Conservation (phyloP, 2,797 vertebrate species). For the Stomatorhinus walkeri region DNA sequence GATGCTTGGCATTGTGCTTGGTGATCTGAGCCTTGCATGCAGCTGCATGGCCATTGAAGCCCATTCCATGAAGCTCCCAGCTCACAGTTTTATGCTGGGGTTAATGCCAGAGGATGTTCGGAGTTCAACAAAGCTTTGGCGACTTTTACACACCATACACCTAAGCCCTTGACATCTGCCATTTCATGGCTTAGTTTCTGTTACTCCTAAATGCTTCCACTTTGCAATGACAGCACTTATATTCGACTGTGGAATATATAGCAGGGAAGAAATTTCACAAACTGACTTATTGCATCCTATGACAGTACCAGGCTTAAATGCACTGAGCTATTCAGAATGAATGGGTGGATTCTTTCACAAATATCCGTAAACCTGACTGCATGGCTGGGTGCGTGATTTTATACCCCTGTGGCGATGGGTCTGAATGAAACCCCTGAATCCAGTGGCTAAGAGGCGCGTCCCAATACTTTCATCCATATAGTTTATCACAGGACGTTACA, state of each 20-base stretch:
- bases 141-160: background rate
- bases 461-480: background rate
- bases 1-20: background rate
- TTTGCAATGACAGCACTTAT: background rate
- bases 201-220: background rate
- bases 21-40: background rate
- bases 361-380: background rate
- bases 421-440: background rate
- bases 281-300: background rate
- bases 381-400: background rate
- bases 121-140: background rate
- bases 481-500: background rate
- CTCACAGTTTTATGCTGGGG: background rate
- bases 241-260: background rate
- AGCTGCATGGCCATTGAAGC: background rate
- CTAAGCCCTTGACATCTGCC: background rate
- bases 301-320: background rate
- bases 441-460: background rate
- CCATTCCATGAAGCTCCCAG: background rate
- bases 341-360: background rate
- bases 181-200: background rate
- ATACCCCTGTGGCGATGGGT: background rate
- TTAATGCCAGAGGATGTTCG: no score
- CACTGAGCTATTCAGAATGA: background rate
- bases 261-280: background rate